These are phyloP conservation scores for Loripinus fragilis DNA, from an alignment of 2,888 invertebrate species.

Conservation along the genomic window DNA sequence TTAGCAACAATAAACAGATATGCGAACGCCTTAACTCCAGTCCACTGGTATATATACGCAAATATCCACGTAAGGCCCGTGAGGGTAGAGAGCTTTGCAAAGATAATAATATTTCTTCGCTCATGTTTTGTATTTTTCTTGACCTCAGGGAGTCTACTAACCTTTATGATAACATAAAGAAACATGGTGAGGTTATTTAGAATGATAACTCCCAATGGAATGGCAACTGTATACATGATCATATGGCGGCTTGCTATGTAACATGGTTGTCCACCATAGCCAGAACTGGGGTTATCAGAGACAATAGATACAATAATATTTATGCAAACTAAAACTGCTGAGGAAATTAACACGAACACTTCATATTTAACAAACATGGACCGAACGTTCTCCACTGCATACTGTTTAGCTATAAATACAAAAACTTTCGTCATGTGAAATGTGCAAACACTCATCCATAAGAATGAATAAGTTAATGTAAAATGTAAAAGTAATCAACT, in stretches of 20 bases:
- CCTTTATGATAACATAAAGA: constrained; percentile 30
- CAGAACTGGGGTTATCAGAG: constrained; percentile 7
- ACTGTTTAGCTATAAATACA: constrained; percentile 25
- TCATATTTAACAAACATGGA: constrained; percentile 26
- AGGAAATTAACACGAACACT: neutral
- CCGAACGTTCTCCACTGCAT: neutral
- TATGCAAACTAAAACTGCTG: constrained; percentile 17
- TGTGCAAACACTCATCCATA: constrained; percentile 41
- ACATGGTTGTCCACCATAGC: constrained; percentile 46
- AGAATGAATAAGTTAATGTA: constrained; percentile 22
- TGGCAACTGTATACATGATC: constrained; percentile 39
- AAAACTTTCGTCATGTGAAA: constrained; percentile 54
- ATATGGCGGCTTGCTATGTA: constrained; percentile 31
- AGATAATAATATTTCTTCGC: constrained; percentile 42
- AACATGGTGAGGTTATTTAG: constrained; percentile 50
- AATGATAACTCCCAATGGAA: constrained; percentile 39
- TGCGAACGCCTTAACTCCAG: constrained; percentile 32
- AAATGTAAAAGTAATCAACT: constrained; percentile 27
- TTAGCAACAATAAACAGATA: constrained; percentile 47
- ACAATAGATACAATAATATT: constrained; percentile 14
- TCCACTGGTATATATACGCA: constrained; percentile 48
- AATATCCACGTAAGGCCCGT: constrained; percentile 49
- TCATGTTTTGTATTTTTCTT: constrained; percentile 28
- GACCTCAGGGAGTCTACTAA: constrained; percentile 34
- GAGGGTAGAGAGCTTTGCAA: constrained; percentile 42